Percentiles rank a stretch among this genome's conserved stretches.
Evolutionary conservation across 2,113 vertebrate species (phyloP).

Genomic region (Trichechus manatus): DNA sequence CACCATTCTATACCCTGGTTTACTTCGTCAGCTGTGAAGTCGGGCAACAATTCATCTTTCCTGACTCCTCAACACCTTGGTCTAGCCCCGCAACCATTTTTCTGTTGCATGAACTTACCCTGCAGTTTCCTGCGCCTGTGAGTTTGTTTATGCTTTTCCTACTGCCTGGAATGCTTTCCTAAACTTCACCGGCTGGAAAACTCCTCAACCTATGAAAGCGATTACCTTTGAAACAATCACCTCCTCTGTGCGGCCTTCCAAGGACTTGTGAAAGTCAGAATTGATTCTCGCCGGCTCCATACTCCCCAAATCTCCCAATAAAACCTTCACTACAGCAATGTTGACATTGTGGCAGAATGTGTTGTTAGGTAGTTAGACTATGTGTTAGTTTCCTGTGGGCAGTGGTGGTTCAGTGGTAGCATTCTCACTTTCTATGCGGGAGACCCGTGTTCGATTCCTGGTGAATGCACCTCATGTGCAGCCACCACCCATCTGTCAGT

Average conservation of each 20-base stretch:
- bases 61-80: neutral
- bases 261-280: neutral
- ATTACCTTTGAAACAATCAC: neutral
- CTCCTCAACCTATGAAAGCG: neutral
- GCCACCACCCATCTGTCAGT: neutral
- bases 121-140: neutral
- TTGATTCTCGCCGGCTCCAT: accelerated
- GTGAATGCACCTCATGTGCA: neutral
- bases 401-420: neutral
- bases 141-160: neutral
- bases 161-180: neutral
- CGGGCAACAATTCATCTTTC: neutral
- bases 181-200: neutral
- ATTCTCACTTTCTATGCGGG: neutral
- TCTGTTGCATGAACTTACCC: too few relatives aligned
- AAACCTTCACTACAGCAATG: neutral
- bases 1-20: too few relatives aligned
- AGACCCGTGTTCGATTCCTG: neutral
- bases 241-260: neutral
- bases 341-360: neutral
- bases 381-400: neutral
- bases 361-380: neutral
- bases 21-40: neutral
- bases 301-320: neutral
- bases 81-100: accelerated